A percentile compares a stretch with the other conserved stretches of the same genome.
Conservation (phyloP, 1,140 invertebrate genomes). For the Pteromalus puparum region DNA sequence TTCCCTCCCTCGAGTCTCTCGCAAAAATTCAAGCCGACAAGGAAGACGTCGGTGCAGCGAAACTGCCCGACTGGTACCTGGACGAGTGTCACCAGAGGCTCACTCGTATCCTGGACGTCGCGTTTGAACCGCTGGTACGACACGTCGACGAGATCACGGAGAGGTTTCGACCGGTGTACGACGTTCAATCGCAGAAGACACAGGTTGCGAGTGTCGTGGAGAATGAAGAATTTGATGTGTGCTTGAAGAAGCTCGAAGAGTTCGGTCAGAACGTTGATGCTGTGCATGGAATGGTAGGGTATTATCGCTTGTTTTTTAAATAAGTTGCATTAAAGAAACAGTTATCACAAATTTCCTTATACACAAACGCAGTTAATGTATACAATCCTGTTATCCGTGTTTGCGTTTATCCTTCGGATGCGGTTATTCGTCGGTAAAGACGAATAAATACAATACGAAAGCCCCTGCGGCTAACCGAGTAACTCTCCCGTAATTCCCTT, state of each 20-base stretch:
- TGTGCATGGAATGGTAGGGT: constrained; percentile 34
- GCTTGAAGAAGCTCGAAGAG: constrained; percentile 21
- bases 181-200: constrained; percentile 59
- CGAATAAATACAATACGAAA: no score
- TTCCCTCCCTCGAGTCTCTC: constrained; percentile 73
- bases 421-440: no score
- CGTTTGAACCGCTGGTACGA: constrained; percentile 66
- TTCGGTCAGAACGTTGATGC: background rate
- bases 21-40: constrained; percentile 57
- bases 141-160: constrained; percentile 66
- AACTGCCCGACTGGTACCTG: constrained; percentile 61
- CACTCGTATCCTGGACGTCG: constrained; percentile 61
- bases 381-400: background rate
- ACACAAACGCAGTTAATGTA: no score
- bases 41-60: constrained; percentile 49
- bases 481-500: background rate
- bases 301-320: no score
- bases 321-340: no score
- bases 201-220: constrained; percentile 6
- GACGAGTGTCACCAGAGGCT: constrained; percentile 62
- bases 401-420: no score
- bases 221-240: constrained; percentile 3
- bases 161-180: constrained; percentile 69
- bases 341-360: no score
- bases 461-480: background rate